A percentile compares a stretch with the other conserved stretches of the same genome.
These are phyloP conservation scores for Malacosoma neustria DNA, from an alignment of 2,888 invertebrate species.

Conservation along the genomic window DNA sequence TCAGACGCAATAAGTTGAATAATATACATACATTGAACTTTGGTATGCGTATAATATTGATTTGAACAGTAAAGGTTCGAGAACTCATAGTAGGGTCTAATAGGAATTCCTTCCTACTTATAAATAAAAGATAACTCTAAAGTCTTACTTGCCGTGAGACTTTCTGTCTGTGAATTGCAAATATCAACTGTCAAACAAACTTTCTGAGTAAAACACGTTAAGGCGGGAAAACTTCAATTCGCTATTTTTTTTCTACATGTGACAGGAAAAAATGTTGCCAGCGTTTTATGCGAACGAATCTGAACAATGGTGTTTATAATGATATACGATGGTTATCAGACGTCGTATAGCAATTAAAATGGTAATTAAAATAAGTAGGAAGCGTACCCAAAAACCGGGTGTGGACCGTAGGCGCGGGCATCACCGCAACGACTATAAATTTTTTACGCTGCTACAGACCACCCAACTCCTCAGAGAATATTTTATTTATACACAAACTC, in stretches of 20 bases:
- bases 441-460: conserved; percentile 42
- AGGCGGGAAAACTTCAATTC: conserved; percentile 24
- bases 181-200: conserved; percentile 45
- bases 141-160: conserved; percentile 55
- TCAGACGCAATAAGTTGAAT: no score
- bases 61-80: no score
- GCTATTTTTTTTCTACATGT: conserved; percentile 12
- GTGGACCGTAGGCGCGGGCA: conserved; percentile 50
- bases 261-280: conserved; percentile 8
- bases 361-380: conserved; percentile 65
- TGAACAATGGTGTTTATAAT: conserved; percentile 45
- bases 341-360: conserved; percentile 52
- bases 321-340: conserved; percentile 43
- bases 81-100: conserved; percentile 24
- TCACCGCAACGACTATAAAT: conserved; percentile 47
- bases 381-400: conserved; percentile 45
- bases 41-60: no score
- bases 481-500: no score
- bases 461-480: conserved; percentile 25
- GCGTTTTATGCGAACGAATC: conserved; percentile 31
- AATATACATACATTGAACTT: no score
- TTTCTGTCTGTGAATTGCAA: conserved; percentile 67
- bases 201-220: conserved; percentile 31
- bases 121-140: conserved; percentile 71
- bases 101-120: conserved; percentile 52